Conservation (phyloP, 2,113 vertebrate genomes). For the Sminthopsis crassicaudata region DNA sequence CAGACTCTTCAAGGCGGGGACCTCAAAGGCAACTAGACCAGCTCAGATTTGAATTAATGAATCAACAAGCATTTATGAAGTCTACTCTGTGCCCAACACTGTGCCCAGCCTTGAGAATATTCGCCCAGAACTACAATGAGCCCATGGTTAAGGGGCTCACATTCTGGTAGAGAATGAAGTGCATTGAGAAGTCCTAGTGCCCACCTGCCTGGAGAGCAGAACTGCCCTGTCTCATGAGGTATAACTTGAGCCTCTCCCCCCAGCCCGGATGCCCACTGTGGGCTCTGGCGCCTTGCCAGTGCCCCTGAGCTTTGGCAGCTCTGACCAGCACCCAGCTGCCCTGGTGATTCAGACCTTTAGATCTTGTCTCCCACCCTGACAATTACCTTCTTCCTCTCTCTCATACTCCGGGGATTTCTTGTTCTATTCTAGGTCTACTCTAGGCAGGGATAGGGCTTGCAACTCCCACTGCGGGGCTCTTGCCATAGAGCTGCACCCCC, state of each 20-base stretch:
- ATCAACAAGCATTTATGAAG: not conserved
- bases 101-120: too few relatives aligned
- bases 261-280: not conserved
- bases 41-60: not conserved
- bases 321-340: not conserved
- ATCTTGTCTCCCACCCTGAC: not conserved
- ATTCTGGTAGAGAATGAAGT: not conserved
- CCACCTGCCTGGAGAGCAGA: too few relatives aligned
- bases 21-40: not conserved
- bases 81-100: not conserved
- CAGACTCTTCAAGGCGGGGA: too few relatives aligned
- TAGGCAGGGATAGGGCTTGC: not conserved
- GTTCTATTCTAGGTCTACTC: not conserved
- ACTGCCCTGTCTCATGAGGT: too few relatives aligned
- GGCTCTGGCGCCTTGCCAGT: not conserved
- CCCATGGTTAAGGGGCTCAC: not conserved
- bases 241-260: not conserved
- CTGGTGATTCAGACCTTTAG: not conserved
- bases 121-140: too few relatives aligned
- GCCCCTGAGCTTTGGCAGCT: not conserved
- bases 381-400: not conserved
- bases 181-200: too few relatives aligned
- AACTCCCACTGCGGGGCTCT: not conserved
- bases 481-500: not conserved
- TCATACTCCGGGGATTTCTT: not conserved